Percentiles rank a stretch among this genome's conserved stretches.
These are phyloP conservation scores for Agonopterix arenella DNA, from an alignment of 2,888 invertebrate genomes.

Conservation along the genomic window DNA sequence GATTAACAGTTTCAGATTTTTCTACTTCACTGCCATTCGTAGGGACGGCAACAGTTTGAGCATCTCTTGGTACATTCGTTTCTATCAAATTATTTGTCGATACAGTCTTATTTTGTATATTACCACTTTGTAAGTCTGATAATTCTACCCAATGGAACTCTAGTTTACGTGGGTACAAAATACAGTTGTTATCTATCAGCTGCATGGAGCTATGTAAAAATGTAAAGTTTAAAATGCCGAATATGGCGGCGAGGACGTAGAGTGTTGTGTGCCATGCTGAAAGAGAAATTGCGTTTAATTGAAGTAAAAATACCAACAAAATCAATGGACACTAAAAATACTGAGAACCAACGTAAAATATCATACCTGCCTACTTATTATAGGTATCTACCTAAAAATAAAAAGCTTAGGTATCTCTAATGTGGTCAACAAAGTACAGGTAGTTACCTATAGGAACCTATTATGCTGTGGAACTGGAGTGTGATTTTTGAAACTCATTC, in stretches of 20 bases:
- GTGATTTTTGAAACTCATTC: too few relatives aligned
- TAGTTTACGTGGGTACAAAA: conserved; percentile 45
- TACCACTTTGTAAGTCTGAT: conserved; percentile 15
- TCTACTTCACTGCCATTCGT: conserved; percentile 11
- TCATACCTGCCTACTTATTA: too few relatives aligned
- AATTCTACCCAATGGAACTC: conserved; percentile 42
- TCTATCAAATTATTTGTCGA: neutral
- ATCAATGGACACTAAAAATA: too few relatives aligned
- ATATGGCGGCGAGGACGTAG: conserved; percentile 46
- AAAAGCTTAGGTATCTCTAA: too few relatives aligned
- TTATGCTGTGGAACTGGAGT: too few relatives aligned
- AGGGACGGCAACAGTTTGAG: conserved; percentile 25
- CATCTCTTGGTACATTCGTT: conserved; percentile 14
- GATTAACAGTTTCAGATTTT: conserved; percentile 23
- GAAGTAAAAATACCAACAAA: too few relatives aligned
- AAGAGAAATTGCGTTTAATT: neutral
- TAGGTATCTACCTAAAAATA: too few relatives aligned
- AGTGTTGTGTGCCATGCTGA: conserved; percentile 59
- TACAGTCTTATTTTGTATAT: conserved; percentile 13
- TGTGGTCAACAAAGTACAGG: too few relatives aligned
- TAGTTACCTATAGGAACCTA: too few relatives aligned
- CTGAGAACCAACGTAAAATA: too few relatives aligned
- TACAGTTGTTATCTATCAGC: conserved; percentile 41
- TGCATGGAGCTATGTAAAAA: conserved; percentile 54
- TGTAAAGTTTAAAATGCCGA: conserved; percentile 56